Evolutionary conservation across 1,140 invertebrate species (phyloP).

Genomic region (Nixonia krombeini): DNA sequence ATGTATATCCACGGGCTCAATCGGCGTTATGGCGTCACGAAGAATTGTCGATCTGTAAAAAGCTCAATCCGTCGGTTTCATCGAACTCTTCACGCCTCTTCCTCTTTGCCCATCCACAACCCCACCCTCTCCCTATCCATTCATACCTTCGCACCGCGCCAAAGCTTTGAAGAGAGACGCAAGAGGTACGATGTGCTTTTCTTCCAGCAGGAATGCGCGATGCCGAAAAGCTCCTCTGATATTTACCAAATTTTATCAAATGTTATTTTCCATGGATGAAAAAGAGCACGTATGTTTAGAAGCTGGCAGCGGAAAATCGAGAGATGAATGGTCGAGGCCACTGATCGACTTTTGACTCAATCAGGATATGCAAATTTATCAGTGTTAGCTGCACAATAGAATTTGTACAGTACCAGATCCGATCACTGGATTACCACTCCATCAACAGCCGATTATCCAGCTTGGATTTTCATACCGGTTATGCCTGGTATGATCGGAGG

Average conservation of each 20-base stretch:
- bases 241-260: constrained; percentile 38
- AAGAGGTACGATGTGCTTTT: constrained; percentile 14
- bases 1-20: no score
- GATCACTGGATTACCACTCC: no score
- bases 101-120: not conserved
- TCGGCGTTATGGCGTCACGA: not conserved
- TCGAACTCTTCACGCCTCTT: not conserved
- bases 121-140: constrained; percentile 6
- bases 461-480: no score
- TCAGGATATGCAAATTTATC: no score
- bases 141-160: constrained; percentile 25
- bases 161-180: constrained; percentile 29
- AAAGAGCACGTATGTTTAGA: no score
- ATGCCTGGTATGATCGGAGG: no score
- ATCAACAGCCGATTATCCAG: no score
- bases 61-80: constrained; percentile 5
- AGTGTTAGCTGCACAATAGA: no score
- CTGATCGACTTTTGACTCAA: no score
- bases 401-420: no score
- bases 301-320: no score
- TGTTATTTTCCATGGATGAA: not conserved
- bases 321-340: no score
- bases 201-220: constrained; percentile 4
- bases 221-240: constrained; percentile 33
- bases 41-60: constrained; percentile 19